These are phyloP conservation scores for cattle (Bos taurus) DNA, from an alignment of 2,113 vertebrate species.

Conservation along the genomic window ARS-UCD2.0 NC_037332.1:84495501-84496000, in stretches of 20 bases:
- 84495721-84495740: background rate
- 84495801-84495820: background rate
- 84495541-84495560: constrained; percentile 18
- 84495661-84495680: background rate
- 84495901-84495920: background rate
- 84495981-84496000: background rate
- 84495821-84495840: background rate
- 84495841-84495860: constrained; percentile 19
- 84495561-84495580: background rate
- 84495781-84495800: background rate
- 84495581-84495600: background rate
- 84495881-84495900: background rate
- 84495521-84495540: constrained; percentile 11
- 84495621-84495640: constrained; percentile 43
- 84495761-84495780: background rate
- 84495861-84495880: background rate
- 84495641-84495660: background rate
- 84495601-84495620: constrained; percentile 1
- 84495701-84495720: background rate
- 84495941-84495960: background rate
- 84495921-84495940: background rate
- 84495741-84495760: background rate
- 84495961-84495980: background rate
- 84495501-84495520: background rate
- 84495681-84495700: background rate